Evolutionary conservation across 2,797 vertebrate genomes (phyloP).

Genomic region (Coregonus suidteri): DNA sequence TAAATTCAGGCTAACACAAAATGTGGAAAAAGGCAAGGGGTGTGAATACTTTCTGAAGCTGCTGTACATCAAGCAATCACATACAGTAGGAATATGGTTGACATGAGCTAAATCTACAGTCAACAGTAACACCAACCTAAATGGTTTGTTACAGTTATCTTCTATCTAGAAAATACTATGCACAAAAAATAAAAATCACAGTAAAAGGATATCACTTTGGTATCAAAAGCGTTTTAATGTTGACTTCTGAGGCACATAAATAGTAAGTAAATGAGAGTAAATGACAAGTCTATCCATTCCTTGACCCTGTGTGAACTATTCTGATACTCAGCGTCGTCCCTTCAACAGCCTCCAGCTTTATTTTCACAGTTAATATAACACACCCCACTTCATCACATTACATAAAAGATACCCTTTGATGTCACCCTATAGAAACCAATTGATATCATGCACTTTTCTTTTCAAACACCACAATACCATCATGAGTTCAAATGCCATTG

Average conservation of each 20-base stretch:
- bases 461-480: constrained; percentile 21
- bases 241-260: constrained; percentile 56
- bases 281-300: constrained; percentile 46
- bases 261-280: constrained; percentile 39
- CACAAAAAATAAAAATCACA: background rate
- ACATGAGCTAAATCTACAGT: background rate
- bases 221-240: constrained; percentile 50
- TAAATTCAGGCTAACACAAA: too few relatives aligned
- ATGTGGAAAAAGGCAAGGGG: too few relatives aligned
- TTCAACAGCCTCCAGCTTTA: constrained; percentile 46
- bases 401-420: constrained; percentile 24
- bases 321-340: background rate
- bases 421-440: constrained; percentile 36
- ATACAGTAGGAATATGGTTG: background rate
- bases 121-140: background rate
- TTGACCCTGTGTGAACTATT: constrained; percentile 20
- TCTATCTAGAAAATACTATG: background rate
- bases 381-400: constrained; percentile 38
- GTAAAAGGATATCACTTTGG: constrained; percentile 5
- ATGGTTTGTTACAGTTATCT: background rate
- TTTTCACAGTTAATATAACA: constrained; percentile 55
- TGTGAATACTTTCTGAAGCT: too few relatives aligned
- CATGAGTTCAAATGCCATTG: constrained; percentile 27
- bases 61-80: too few relatives aligned
- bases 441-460: constrained; percentile 9